Conservation (phyloP, 2,888 invertebrate species). For the Euzetes globulus region DNA sequence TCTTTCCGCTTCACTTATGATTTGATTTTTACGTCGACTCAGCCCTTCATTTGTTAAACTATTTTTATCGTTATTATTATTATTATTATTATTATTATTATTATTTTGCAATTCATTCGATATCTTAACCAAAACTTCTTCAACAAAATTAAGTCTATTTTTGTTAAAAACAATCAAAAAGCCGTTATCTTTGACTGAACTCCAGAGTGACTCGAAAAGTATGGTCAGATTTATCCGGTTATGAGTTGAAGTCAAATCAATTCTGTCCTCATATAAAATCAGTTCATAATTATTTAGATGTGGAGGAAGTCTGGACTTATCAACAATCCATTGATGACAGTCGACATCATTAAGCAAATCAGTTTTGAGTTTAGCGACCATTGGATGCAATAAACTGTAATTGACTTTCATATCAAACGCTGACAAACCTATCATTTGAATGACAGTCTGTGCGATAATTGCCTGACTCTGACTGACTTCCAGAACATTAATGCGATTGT, state of each 20-base stretch:
- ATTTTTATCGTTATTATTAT: background rate
- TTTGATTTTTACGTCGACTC: background rate
- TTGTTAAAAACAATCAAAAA: constrained; percentile 55
- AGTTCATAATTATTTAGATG: constrained; percentile 24
- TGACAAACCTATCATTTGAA: constrained; percentile 6
- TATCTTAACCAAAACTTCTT: background rate
- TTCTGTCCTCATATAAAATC: constrained; percentile 27
- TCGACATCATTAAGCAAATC: background rate
- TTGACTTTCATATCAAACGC: constrained; percentile 23
- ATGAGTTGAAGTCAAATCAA: background rate
- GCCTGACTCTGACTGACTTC: constrained; percentile 23
- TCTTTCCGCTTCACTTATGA: constrained; percentile 21
- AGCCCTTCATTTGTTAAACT: background rate
- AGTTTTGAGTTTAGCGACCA: background rate
- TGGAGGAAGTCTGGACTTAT: constrained; percentile 26
- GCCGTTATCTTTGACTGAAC: constrained; percentile 60
- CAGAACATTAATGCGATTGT: background rate
- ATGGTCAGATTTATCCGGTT: constrained; percentile 30
- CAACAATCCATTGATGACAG: background rate
- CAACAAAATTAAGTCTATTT: constrained; percentile 28
- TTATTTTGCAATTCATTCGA: background rate
- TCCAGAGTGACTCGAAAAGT: constrained; percentile 44
- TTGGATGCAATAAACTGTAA: constrained; percentile 26
- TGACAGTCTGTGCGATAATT: constrained; percentile 5
- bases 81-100: background rate